Conservation (phyloP, 2,888 invertebrate species). For the Cataglyphis livida region DNA sequence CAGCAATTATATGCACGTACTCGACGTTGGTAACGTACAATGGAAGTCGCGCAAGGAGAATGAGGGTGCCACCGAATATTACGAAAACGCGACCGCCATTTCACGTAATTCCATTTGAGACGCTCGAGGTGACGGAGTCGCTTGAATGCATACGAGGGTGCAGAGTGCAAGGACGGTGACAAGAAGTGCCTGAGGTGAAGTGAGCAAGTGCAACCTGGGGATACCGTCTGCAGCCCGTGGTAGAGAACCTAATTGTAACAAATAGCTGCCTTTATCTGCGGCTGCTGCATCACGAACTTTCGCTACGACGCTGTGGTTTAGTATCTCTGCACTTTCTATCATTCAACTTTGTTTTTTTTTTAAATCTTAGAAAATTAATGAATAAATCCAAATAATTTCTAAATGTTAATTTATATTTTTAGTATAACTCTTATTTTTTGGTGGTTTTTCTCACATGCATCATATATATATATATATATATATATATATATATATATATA, state of each 20-base stretch:
- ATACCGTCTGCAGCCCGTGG: slow-evolving; percentile 60
- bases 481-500: background rate
- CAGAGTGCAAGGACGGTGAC: slow-evolving; percentile 59
- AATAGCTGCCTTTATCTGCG: slow-evolving; percentile 77
- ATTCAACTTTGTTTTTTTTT: background rate
- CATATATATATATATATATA: background rate
- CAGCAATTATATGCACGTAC: slow-evolving; percentile 63
- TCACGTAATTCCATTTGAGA: slow-evolving; percentile 73
- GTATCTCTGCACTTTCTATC: slow-evolving; percentile 14
- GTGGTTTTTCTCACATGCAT: background rate
- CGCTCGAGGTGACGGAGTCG: slow-evolving; percentile 71
- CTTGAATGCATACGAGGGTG: slow-evolving; percentile 71
- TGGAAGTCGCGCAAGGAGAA: slow-evolving; percentile 43
- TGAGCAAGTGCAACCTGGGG: slow-evolving; percentile 58
- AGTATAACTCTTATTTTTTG: slow-evolving; percentile 5
- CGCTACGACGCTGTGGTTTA: slow-evolving; percentile 33
- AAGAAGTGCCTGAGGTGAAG: slow-evolving; percentile 63
- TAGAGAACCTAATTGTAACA: slow-evolving; percentile 79
- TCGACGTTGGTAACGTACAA: slow-evolving; percentile 63
- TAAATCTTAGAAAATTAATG: background rate
- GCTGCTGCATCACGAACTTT: slow-evolving; percentile 45
- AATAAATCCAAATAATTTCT: background rate
- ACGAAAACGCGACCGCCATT: slow-evolving; percentile 74
- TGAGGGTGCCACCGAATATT: slow-evolving; percentile 65
- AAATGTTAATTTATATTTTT: slow-evolving; percentile 19